Evolutionary conservation across 2,888 invertebrate genomes (phyloP), one percentile per base, ranked within the genome.

Genomic region (Zhengitettix transpicula): DNA sequence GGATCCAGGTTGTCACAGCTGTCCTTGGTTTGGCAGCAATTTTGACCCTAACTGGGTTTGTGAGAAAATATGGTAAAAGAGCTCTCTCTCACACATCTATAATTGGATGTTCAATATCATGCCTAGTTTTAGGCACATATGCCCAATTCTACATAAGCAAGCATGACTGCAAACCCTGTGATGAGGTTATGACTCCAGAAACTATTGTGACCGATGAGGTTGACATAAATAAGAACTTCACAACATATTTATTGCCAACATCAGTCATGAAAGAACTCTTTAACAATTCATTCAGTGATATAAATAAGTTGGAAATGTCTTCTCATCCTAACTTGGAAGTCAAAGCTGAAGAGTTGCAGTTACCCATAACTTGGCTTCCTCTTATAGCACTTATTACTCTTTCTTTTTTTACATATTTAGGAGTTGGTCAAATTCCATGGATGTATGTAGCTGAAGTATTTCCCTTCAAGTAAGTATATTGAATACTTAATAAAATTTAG

Each of bases 361-460:
- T 12, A 42, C 61, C 47, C 15, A 54, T 55, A 42, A 62, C 56
- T 42, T 64, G 63, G 64, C 59, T 58, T 41, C 76, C 78, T 0
- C 67, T 77, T 55, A 65, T 72, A 0, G 67, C 76, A 56, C 76
- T 78, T 67, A 74, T 75, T 56, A 58, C 71, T 1, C 67, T 78
- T 56, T 71, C 74, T 1, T 65, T 74, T 15, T 75, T 73, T 62
- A 74, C 72, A 52, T 76, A 74, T 58, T 11, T 69, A 12, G 72
- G 72, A 1, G 67, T 72, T 9, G 70, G 74, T 7, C 74, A 74
- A 14, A 70, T 80, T 17, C 78, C 79, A 1, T 81, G 80, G 80
- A 75, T 78, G 61, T 65, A 80, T 52, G 71, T 80, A 8, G 77
- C 78, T 59, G 80, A 81, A 69, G 75, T 81, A 9, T 70, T 74